Conservation (phyloP, 2,797 vertebrate species). For the Petrocephalus sullivani region DNA sequence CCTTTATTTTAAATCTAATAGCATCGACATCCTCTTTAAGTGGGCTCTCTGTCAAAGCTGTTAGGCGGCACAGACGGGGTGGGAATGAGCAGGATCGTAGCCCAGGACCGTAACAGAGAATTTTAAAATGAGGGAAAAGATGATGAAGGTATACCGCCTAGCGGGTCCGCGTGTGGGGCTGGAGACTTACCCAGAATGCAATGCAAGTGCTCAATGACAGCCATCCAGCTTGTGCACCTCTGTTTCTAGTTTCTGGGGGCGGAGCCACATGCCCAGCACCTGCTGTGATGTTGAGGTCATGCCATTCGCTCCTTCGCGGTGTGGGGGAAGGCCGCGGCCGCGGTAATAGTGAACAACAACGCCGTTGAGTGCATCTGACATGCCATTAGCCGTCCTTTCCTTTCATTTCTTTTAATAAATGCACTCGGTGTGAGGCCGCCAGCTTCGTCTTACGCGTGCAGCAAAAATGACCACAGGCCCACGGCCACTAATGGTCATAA, state of each 20-base stretch:
- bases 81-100: not conserved
- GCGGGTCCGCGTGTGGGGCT: not conserved
- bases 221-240: not conserved
- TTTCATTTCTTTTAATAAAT: slow-evolving; percentile 49
- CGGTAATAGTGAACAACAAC: slow-evolving; percentile 47
- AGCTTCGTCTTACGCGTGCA: not conserved
- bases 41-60: not conserved
- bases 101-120: no score
- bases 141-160: not conserved
- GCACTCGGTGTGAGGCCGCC: slow-evolving; percentile 28
- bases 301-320: slow-evolving; percentile 31
- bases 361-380: slow-evolving; percentile 42
- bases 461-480: slow-evolving; percentile 46
- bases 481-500: slow-evolving; percentile 46
- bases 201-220: not conserved
- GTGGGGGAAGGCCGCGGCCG: slow-evolving; percentile 16
- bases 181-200: not conserved
- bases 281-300: slow-evolving; percentile 21
- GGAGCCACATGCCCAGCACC: not conserved
- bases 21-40: not conserved
- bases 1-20: slow-evolving; percentile 28
- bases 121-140: not conserved
- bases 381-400: slow-evolving; percentile 44
- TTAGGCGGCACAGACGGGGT: not conserved
- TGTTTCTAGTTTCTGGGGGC: not conserved